phyloP scores from a whole-genome alignment of 2,888 invertebrate genomes.

The Papilio elwesi region DNA sequence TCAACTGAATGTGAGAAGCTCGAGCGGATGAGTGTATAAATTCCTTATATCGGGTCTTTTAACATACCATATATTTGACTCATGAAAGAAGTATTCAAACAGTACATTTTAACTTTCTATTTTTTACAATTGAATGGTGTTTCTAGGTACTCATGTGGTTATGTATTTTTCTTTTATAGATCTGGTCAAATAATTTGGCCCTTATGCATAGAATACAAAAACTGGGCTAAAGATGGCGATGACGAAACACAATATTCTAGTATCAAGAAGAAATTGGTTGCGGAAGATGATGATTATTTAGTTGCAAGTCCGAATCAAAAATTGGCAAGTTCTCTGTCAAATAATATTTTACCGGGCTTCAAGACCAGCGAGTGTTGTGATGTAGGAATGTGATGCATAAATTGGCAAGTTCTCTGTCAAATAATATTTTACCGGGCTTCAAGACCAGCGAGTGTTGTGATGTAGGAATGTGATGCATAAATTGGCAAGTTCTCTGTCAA shows the following conservation, averaged over 20 bases:
- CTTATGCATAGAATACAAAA: slow-evolving; percentile 81
- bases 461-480: slow-evolving; percentile 52
- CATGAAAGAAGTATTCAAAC: no score
- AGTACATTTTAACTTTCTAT: no score
- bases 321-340: slow-evolving; percentile 65
- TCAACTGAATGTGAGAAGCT: no score
- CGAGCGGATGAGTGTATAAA: no score
- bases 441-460: slow-evolving; percentile 67
- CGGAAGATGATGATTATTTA: slow-evolving; percentile 77
- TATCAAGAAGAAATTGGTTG: slow-evolving; percentile 68
- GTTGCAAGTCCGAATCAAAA: slow-evolving; percentile 66
- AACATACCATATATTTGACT: no score
- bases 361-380: slow-evolving; percentile 67
- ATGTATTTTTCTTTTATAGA: slow-evolving; percentile 53
- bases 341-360: slow-evolving; percentile 74
- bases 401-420: slow-evolving; percentile 65
- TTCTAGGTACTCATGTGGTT: no score
- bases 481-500: slow-evolving; percentile 65
- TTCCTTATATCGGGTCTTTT: no score
- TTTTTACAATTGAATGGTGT: no score
- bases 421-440: slow-evolving; percentile 74
- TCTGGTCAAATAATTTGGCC: slow-evolving; percentile 81
- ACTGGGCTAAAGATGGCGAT: slow-evolving; percentile 68
- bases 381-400: slow-evolving; percentile 52
- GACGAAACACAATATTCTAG: slow-evolving; percentile 71